phyloP scores from a whole-genome alignment of 2,113 vertebrate species.

The Acanthochromis polyacanthus region DNA sequence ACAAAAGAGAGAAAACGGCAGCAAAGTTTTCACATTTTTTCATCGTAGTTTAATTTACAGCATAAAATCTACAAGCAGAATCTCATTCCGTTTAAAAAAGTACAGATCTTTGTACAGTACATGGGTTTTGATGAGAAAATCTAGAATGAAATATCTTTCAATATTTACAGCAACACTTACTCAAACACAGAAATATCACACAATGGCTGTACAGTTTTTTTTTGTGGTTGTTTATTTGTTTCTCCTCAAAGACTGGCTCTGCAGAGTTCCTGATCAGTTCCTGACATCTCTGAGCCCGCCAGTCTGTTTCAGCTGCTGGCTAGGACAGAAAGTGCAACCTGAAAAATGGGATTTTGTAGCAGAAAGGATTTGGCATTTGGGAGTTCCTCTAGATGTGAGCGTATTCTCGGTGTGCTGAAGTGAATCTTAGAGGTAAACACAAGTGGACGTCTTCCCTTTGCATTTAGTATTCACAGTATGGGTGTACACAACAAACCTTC shows the following conservation, averaged over 20 bases:
- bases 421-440: constrained; percentile 38
- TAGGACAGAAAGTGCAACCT: constrained; percentile 63
- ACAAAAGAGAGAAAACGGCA: constrained; percentile 18
- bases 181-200: constrained; percentile 17
- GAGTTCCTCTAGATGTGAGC: constrained; percentile 6
- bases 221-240: not conserved
- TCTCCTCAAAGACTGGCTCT: constrained; percentile 26
- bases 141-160: constrained; percentile 39
- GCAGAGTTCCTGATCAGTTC: constrained; percentile 51
- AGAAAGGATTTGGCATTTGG: constrained; percentile 67
- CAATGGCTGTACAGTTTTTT: constrained; percentile 8
- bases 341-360: constrained; percentile 61
- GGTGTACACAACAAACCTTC: constrained; percentile 19
- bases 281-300: constrained; percentile 49
- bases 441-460: constrained; percentile 30
- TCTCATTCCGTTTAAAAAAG: constrained; percentile 51
- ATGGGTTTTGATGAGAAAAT: constrained; percentile 40
- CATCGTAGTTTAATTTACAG: constrained; percentile 68
- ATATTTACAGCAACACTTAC: constrained; percentile 41
- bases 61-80: constrained; percentile 67
- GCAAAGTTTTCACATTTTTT: constrained; percentile 48
- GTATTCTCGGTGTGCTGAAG: constrained; percentile 7
- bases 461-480: constrained; percentile 46
- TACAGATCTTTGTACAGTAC: constrained; percentile 64
- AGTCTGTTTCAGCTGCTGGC: constrained; percentile 48